phyloP scores from a whole-genome alignment of 1,140 invertebrate species.

The Panonychus citri region DNA sequence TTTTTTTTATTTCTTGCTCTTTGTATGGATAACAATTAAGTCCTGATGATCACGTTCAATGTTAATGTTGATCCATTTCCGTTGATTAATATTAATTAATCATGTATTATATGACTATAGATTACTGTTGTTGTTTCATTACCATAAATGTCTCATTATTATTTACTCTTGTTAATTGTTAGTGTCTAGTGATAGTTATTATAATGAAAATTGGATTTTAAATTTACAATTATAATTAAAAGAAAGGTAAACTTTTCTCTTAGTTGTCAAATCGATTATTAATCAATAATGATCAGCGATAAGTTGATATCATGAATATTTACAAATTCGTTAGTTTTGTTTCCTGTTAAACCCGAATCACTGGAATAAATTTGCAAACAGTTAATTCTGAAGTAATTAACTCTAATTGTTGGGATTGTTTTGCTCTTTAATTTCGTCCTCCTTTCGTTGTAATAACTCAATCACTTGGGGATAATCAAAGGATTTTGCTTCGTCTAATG shows the following conservation, averaged over 20 bases:
- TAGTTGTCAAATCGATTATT: no score
- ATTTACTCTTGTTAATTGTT: no score
- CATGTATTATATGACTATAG: no score
- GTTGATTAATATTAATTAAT: no score
- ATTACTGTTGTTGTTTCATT: no score
- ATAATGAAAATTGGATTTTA: no score
- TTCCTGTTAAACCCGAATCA: neutral
- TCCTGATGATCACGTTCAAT: neutral
- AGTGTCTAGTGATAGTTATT: no score
- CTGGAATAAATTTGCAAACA: neutral
- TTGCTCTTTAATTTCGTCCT: neutral
- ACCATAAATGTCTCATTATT: constrained; percentile 26
- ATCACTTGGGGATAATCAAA: constrained; percentile 56
- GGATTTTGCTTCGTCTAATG: constrained; percentile 58
- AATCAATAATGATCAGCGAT: no score
- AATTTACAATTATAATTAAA: no score
- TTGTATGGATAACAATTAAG: no score
- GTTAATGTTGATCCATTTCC: neutral
- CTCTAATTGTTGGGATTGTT: neutral
- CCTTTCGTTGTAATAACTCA: constrained; percentile 32
- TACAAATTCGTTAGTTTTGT: neutral
- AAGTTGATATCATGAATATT: neutral
- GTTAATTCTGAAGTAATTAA: neutral
- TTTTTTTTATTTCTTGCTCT: no score
- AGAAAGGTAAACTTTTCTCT: no score